Conservation (phyloP, 2,888 invertebrate genomes). For the Dicranocentrus wangi region DNA sequence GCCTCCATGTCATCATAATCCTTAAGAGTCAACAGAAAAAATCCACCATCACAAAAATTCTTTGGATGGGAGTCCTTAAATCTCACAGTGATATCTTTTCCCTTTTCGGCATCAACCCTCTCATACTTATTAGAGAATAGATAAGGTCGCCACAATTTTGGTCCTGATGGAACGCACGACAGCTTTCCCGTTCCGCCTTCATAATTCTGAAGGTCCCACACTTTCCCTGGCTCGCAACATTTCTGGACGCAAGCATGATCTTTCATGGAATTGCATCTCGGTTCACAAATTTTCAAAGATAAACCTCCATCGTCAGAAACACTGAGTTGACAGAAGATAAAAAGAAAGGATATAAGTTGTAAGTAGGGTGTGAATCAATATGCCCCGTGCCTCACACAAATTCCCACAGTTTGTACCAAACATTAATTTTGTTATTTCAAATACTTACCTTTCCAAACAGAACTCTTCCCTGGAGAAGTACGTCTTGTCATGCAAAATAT, state of each 20-base stretch:
- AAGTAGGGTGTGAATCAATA: no score
- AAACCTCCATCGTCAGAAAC: no score
- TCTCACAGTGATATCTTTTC: conserved; percentile 9
- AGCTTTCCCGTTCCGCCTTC: conserved; percentile 14
- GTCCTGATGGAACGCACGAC: conserved; percentile 18
- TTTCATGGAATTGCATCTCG: background rate
- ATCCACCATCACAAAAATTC: conserved; percentile 47
- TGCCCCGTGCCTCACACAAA: no score
- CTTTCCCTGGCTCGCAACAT: conserved; percentile 56
- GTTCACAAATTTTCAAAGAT: conserved; percentile 43
- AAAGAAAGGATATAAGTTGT: no score
- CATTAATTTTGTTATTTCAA: conserved; percentile 1
- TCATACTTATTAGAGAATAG: conserved; percentile 27
- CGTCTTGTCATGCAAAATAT: conserved; percentile 36
- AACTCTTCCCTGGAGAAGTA: conserved; percentile 36
- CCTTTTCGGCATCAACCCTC: conserved; percentile 3
- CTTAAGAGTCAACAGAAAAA: conserved; percentile 50
- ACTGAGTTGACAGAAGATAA: background rate
- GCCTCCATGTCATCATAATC: conserved; percentile 36
- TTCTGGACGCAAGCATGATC: conserved; percentile 37
- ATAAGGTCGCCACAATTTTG: conserved; percentile 19
- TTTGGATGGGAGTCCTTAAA: conserved; percentile 39
- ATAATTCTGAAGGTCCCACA: conserved; percentile 48
- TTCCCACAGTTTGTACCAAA: background rate
- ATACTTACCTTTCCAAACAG: conserved; percentile 34